A percentile compares a stretch with the other conserved stretches of the same genome.
These are phyloP conservation scores for Willowsia nigromaculata DNA, from an alignment of 2,888 invertebrate species.

Conservation along the genomic window DNA sequence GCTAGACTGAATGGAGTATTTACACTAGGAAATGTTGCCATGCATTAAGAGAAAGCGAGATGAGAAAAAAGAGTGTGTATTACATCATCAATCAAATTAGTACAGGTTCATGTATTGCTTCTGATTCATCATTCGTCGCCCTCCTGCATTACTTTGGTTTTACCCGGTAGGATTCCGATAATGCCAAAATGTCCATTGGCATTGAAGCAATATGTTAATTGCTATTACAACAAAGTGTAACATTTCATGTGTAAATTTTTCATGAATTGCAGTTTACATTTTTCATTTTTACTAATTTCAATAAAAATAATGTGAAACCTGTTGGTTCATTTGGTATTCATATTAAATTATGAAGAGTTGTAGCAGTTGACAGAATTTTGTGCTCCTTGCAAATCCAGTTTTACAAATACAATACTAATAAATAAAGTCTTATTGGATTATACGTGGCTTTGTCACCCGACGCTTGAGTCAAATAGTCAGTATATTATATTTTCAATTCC, in stretches of 20 bases:
- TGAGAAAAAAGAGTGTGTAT: not conserved
- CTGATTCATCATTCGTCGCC: not conserved
- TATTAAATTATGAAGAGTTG: not conserved
- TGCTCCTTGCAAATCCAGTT: slow-evolving; percentile 22
- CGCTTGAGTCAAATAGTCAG: not conserved
- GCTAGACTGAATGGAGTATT: not conserved
- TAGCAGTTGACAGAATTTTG: not conserved
- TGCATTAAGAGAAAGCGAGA: not conserved
- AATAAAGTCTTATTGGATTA: not conserved
- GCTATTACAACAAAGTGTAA: not conserved
- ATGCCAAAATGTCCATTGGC: no score
- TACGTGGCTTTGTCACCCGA: not conserved
- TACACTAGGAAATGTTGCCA: not conserved
- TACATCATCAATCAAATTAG: slow-evolving; percentile 51
- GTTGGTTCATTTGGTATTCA: not conserved
- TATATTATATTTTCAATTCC: not conserved
- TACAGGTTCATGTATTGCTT: slow-evolving; percentile 5
- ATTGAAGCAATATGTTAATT: not conserved
- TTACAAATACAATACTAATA: no score
- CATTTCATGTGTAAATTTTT: no score
- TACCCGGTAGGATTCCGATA: not conserved
- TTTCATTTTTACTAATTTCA: not conserved
- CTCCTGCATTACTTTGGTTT: not conserved
- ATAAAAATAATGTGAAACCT: not conserved
- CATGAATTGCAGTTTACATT: not conserved